Evolutionary conservation across 2,113 vertebrate species (phyloP).

Genomic region (Polypterus bichir): DNA sequence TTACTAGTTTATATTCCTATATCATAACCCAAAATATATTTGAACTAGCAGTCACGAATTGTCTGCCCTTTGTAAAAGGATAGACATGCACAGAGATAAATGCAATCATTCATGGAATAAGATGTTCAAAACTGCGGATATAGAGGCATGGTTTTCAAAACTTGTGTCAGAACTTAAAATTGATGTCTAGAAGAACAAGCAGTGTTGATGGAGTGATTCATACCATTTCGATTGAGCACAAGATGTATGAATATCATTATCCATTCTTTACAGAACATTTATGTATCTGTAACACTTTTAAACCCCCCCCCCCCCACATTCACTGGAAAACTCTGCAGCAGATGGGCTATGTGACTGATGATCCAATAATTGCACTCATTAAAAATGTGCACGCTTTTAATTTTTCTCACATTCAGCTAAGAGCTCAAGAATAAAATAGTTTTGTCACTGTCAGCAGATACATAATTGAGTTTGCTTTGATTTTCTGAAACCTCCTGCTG

Average conservation of each 20-base stretch:
- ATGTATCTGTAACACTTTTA: slow-evolving; percentile 31
- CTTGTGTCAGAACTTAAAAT: neutral
- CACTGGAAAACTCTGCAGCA: slow-evolving; percentile 38
- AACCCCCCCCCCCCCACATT: slow-evolving; percentile 18
- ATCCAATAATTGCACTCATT: slow-evolving; percentile 59
- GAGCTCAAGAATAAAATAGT: slow-evolving; percentile 42
- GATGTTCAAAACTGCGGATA: neutral
- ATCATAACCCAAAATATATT: no score
- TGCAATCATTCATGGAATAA: no score
- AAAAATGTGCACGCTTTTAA: slow-evolving; percentile 61
- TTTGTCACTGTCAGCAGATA: slow-evolving; percentile 52
- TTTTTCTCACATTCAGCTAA: slow-evolving; percentile 40
- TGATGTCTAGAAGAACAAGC: neutral
- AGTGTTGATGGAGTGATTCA: neutral
- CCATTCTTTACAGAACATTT: slow-evolving; percentile 40
- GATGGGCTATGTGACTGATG: slow-evolving; percentile 59
- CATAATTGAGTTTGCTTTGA: slow-evolving; percentile 50
- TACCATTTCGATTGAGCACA: slow-evolving; percentile 4
- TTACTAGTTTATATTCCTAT: no score
- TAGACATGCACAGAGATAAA: no score
- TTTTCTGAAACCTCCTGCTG: slow-evolving; percentile 35
- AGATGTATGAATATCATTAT: slow-evolving; percentile 37
- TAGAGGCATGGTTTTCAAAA: neutral
- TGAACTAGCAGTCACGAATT: no score
- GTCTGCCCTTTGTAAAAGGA: no score